phyloP scores from a whole-genome alignment of 2,113 vertebrate genomes.

The Lanius ludovicianus region DNA sequence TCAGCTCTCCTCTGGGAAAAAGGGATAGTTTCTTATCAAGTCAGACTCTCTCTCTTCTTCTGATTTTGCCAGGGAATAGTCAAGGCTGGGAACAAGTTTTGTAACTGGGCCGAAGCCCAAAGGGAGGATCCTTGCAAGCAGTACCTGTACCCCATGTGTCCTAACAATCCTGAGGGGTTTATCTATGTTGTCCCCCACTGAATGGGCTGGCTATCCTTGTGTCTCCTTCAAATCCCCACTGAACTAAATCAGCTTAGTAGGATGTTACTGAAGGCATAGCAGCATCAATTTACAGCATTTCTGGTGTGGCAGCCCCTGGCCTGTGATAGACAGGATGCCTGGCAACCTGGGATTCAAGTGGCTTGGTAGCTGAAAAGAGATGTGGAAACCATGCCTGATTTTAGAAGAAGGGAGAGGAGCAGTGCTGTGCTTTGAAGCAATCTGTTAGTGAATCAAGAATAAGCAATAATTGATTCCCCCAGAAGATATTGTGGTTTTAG shows the following conservation, averaged over 20 bases:
- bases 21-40: background rate
- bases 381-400: rapidly evolving
- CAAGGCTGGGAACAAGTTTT: background rate
- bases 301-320: background rate
- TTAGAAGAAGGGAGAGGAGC: background rate
- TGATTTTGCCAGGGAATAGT: background rate
- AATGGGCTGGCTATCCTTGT: background rate
- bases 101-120: background rate
- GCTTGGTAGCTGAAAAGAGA: background rate
- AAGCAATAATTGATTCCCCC: background rate
- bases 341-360: background rate
- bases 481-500: background rate
- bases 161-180: background rate
- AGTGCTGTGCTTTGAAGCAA: background rate
- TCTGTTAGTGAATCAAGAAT: background rate
- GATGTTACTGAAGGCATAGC: background rate
- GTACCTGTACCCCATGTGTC: background rate
- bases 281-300: background rate
- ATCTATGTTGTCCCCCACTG: background rate
- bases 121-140: rapidly evolving
- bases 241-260: background rate
- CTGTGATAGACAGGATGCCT: background rate
- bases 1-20: background rate
- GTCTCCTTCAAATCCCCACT: background rate
- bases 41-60: background rate